Evolutionary conservation across 2,113 vertebrate species (phyloP), one percentile per base, ranked within the genome.

Genomic region (Aptenodytes patagonicus): DNA sequence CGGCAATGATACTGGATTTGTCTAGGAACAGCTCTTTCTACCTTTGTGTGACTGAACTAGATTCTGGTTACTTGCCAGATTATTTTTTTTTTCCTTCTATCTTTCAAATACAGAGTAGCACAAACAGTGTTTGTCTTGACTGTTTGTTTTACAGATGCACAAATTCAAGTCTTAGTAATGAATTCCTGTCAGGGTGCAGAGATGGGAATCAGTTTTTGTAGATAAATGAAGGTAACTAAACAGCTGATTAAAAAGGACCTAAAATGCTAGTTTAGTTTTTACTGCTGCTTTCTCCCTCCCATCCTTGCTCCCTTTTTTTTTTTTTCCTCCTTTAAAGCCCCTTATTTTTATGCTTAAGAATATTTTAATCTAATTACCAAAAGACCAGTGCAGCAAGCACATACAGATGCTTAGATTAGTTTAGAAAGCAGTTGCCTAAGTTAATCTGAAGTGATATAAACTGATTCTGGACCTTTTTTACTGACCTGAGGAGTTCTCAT

Each of bases 1-100:
- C 5, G 16, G 7, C 1, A 9, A 3, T 1, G 26, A 8, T 13
- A 8, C 0, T 19, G 58, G 6, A 26, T 42, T 54, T 83, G 13
- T 20, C 17, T 13, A 16, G 26, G 12, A 81, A 26, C 9, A 44
- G 34, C 13, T 42, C 42, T 31, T n/a, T 66, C 46, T 17, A 2
- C 55, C 7, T 42, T 17, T 7, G 21, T 18, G 14, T 51, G 54
- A 28, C 20, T 44, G 64, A 58, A 49, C 38, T 29, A 24, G 58
- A 15, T 28, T 32, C 69, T 42, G 38, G 6, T n/a, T 32, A 8
- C 15, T 78, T 55, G 28, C 11, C 16, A 26, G 26, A 6, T 34
- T 32, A 20, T 19, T 55, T 55, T 12, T 29, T 18, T 20, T 38
- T 16, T 36, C 36, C 9, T 42, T 12, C 14, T 25, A 5, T 5